Conservation (phyloP, 2,797 vertebrate genomes). For the Stomatorhinus walkeri region DNA sequence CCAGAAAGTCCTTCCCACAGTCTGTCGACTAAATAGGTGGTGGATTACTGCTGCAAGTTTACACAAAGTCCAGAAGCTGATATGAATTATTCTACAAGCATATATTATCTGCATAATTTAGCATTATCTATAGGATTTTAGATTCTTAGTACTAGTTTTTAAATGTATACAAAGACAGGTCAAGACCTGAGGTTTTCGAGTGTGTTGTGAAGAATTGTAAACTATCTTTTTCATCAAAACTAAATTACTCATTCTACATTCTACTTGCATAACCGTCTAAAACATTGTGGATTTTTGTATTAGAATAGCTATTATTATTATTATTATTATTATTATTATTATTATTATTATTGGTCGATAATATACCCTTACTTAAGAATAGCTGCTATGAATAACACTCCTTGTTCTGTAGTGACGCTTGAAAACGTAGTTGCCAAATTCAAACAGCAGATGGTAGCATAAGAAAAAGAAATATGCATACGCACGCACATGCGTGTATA, state of each 20-base stretch:
- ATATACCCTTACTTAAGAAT: not conserved
- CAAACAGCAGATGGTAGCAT: constrained; percentile 18
- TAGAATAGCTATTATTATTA: not conserved
- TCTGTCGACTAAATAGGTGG: not conserved
- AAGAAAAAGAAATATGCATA: not conserved
- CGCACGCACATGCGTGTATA: not conserved
- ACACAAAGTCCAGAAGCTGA: not conserved
- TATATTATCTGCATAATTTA: not conserved
- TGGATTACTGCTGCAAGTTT: not conserved
- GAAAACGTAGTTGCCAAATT: constrained; percentile 32
- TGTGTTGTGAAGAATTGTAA: not conserved
- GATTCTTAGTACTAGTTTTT: not conserved
- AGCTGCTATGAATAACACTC: constrained; percentile 30
- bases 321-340: not conserved
- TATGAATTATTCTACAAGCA: not conserved
- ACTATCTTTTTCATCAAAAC: not conserved
- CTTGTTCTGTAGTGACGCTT: constrained; percentile 57
- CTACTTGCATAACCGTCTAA: not conserved
- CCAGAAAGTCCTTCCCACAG: not conserved
- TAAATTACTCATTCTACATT: not conserved
- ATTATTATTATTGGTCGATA: not conserved
- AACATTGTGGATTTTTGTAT: not conserved
- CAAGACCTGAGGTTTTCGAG: not conserved
- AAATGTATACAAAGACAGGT: not conserved
- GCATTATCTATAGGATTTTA: not conserved